Percentiles rank a stretch among this genome's conserved stretches.
phyloP scores from a whole-genome alignment of 2,797 vertebrate species.

The Acrocephalus scirpaceus region DNA sequence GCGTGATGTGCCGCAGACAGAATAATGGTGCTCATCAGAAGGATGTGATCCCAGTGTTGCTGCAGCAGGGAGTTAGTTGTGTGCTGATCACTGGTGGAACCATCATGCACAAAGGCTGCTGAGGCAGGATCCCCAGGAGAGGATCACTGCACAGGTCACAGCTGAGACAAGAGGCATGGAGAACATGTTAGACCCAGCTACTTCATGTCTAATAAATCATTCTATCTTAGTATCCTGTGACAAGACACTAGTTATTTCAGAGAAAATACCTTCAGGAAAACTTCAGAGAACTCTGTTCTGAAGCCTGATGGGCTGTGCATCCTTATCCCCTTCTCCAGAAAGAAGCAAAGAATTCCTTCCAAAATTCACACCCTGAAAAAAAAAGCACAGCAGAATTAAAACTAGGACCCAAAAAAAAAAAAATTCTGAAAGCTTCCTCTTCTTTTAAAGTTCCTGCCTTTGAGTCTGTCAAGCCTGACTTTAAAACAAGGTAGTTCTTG shows the following conservation, averaged over 20 bases:
- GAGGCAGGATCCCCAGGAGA: background rate
- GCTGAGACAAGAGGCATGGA: background rate
- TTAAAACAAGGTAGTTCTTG: background rate
- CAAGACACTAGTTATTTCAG: background rate
- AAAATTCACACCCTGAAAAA: background rate
- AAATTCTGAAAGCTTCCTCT: background rate
- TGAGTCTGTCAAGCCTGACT: background rate
- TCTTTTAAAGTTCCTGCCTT: background rate
- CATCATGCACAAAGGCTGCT: background rate
- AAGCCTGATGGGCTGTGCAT: background rate
- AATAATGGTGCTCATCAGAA: background rate
- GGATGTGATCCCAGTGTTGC: background rate
- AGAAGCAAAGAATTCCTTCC: background rate
- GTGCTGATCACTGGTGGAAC: background rate
- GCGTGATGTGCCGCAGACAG: background rate
- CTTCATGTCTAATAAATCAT: background rate
- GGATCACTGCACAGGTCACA: background rate
- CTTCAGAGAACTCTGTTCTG: background rate
- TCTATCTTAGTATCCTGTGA: background rate
- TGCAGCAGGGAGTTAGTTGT: background rate
- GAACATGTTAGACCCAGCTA: background rate
- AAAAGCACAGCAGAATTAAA: background rate
- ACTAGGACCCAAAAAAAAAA: background rate
- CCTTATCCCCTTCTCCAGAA: background rate
- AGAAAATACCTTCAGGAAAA: background rate